Percentiles rank a stretch among this genome's conserved stretches.
phyloP scores from a whole-genome alignment of 2,888 invertebrate genomes.

The Acholoe squamosa region DNA sequence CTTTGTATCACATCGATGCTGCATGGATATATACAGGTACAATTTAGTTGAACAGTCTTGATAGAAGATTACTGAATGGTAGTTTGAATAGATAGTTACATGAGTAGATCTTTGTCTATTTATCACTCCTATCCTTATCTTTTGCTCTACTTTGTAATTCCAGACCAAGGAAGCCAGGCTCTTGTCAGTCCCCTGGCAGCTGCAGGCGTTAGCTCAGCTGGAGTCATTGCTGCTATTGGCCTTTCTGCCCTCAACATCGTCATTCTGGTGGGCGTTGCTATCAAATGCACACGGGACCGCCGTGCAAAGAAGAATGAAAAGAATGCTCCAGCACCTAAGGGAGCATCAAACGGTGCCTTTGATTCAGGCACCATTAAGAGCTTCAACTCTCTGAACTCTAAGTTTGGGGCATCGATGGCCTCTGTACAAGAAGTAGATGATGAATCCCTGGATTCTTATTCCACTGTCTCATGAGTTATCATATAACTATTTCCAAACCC shows the following conservation, averaged over 20 bases:
- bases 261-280: conserved; percentile 34
- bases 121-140: too few species aligned
- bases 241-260: conserved; percentile 48
- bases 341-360: conserved; percentile 51
- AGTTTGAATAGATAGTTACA: too few species aligned
- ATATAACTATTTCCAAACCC: background rate
- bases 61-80: too few species aligned
- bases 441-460: conserved; percentile 32
- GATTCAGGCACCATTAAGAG: conserved; percentile 58
- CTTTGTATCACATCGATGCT: too few species aligned
- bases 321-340: background rate
- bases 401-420: conserved; percentile 47
- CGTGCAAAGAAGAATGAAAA: background rate
- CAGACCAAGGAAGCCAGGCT: conserved; percentile 29
- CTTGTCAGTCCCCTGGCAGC: background rate
- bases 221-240: conserved; percentile 41
- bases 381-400: conserved; percentile 61
- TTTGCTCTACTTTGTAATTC: background rate
- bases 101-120: too few species aligned
- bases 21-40: too few species aligned
- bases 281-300: conserved; percentile 43
- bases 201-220: background rate
- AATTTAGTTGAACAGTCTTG: too few species aligned
- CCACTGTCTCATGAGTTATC: background rate
- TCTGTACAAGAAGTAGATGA: conserved; percentile 13